These are phyloP conservation scores for Panopea generosa DNA, from an alignment of 2,888 invertebrate genomes.

Conservation along the genomic window DNA sequence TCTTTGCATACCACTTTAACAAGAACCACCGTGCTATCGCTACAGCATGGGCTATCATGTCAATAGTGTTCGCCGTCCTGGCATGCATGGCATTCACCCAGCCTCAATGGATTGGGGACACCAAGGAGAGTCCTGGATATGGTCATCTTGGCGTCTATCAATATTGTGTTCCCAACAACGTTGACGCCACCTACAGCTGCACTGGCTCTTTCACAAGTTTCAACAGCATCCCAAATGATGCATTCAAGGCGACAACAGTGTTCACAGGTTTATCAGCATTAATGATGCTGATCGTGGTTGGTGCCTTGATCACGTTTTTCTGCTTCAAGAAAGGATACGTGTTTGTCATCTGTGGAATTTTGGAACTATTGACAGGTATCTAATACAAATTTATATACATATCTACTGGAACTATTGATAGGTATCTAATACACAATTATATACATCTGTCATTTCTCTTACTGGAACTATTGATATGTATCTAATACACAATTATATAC, in stretches of 20 bases:
- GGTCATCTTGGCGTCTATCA: slow-evolving; percentile 97
- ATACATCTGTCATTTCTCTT: too few species aligned
- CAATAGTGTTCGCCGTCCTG: slow-evolving; percentile 98
- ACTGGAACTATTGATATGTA: too few species aligned
- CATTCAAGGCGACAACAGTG: slow-evolving; percentile 94
- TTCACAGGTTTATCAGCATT: slow-evolving; percentile 93
- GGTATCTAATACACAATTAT: too few species aligned
- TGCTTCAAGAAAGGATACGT: slow-evolving; percentile 96
- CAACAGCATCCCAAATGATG: slow-evolving; percentile 91
- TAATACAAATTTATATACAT: slow-evolving; percentile 12
- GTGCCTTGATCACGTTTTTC: slow-evolving; percentile 94
- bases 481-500: too few species aligned
- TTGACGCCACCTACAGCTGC: slow-evolving; percentile 86
- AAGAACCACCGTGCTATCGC: slow-evolving; percentile 91
- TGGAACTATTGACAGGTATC: slow-evolving; percentile 97
- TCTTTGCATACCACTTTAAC: slow-evolving; percentile 77
- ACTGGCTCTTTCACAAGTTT: slow-evolving; percentile 90
- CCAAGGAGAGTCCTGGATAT: slow-evolving; percentile 87
- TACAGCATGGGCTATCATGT: slow-evolving; percentile 98
- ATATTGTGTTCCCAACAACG: slow-evolving; percentile 87
- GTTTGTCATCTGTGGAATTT: slow-evolving; percentile 96
- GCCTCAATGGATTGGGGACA: slow-evolving; percentile 87
- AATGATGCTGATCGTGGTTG: slow-evolving; percentile 93
- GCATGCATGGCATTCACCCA: slow-evolving; percentile 97
- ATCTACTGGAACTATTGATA: too few species aligned